phyloP scores from a whole-genome alignment of 1,140 invertebrate species.

The Aphaenogaster ashmeadi region DNA sequence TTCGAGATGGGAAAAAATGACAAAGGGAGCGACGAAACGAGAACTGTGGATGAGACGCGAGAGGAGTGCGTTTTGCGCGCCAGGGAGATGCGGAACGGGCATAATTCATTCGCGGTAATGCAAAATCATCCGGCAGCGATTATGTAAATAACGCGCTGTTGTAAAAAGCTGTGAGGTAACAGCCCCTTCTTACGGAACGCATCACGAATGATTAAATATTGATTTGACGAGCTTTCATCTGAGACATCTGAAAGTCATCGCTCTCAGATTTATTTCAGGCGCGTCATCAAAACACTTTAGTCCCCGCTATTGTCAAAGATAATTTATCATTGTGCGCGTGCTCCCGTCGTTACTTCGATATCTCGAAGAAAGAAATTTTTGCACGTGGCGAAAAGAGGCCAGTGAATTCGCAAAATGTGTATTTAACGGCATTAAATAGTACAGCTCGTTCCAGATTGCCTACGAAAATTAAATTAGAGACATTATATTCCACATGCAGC shows the following conservation, averaged over 20 bases:
- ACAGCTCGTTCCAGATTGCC: neutral
- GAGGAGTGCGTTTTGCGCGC: neutral
- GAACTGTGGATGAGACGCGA: neutral
- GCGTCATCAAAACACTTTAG: slow-evolving; percentile 43
- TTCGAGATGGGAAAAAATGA: neutral
- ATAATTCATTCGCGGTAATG: neutral
- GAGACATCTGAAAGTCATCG: slow-evolving; percentile 35
- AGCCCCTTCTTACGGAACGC: no score
- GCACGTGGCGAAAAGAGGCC: neutral
- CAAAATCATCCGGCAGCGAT: slow-evolving; percentile 12
- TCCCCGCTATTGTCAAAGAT: slow-evolving; percentile 22
- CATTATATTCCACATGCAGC: neutral
- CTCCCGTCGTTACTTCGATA: neutral
- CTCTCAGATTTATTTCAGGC: slow-evolving; percentile 29
- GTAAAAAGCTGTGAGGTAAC: slow-evolving; percentile 13
- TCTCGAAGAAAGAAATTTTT: neutral
- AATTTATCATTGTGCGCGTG: slow-evolving; percentile 37
- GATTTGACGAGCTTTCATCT: slow-evolving; percentile 27
- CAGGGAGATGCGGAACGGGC: neutral
- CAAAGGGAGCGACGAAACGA: neutral
- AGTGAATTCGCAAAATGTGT: neutral
- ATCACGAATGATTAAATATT: slow-evolving; percentile 51
- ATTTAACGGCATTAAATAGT: neutral
- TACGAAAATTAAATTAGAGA: neutral
- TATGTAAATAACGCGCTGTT: slow-evolving; percentile 13